phyloP scores from a whole-genome alignment of 2,888 invertebrate species.

The Erebia ligea region DNA sequence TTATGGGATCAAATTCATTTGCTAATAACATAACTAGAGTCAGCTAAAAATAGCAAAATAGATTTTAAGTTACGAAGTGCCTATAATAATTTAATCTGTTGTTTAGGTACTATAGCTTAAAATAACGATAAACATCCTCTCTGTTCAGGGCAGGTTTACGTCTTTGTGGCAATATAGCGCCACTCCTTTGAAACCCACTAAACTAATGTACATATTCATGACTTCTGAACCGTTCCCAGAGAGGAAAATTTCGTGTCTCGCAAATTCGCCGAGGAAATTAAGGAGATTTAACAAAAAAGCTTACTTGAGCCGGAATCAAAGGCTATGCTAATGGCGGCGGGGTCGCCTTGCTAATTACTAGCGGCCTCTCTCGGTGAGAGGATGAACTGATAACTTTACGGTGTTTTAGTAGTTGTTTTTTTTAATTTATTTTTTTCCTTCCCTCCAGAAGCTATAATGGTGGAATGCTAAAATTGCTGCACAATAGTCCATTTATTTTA shows the following conservation, averaged over 20 bases:
- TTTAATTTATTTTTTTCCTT: neutral
- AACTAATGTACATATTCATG: slow-evolving; percentile 46
- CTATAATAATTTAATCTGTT: too few relatives aligned
- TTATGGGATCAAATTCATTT: too few relatives aligned
- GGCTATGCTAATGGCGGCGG: slow-evolving; percentile 63
- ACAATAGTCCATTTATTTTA: too few relatives aligned
- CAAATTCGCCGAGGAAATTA: slow-evolving; percentile 55
- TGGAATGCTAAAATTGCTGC: too few relatives aligned
- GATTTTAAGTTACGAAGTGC: too few relatives aligned
- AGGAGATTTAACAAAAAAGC: slow-evolving; percentile 69
- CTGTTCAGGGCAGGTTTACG: slow-evolving; percentile 6
- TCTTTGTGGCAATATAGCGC: slow-evolving; percentile 4
- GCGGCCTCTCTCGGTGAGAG: slow-evolving; percentile 62
- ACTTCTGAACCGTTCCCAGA: slow-evolving; percentile 40
- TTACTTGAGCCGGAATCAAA: slow-evolving; percentile 62
- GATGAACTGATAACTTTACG: slow-evolving; percentile 43
- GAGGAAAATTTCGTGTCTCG: slow-evolving; percentile 40
- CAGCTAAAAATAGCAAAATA: too few relatives aligned
- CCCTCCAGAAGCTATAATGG: too few relatives aligned
- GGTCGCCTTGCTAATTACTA: slow-evolving; percentile 60
- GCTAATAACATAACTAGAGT: too few relatives aligned
- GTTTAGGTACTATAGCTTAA: too few relatives aligned
- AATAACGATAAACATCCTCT: neutral
- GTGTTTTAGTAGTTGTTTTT: slow-evolving; percentile 22
- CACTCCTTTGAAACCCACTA: slow-evolving; percentile 32